Evolutionary conservation across 2,888 invertebrate genomes (phyloP), one percentile per base, ranked within the genome.

Genomic region (Trileptium ribeirensis): DNA sequence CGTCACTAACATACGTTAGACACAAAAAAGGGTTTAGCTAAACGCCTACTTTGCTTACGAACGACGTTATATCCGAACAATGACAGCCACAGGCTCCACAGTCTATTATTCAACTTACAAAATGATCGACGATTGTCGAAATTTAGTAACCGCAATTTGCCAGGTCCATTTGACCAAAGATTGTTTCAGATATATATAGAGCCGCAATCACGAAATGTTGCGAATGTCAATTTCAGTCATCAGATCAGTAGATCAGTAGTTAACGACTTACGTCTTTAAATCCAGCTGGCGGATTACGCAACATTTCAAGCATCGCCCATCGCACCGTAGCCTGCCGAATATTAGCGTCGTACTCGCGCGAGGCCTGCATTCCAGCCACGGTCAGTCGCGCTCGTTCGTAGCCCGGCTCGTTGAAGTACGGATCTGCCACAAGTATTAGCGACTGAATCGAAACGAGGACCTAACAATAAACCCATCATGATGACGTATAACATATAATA

Each of bases 281-380:
- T 90, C 95, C 95, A 67, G 94, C 93, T 88, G 94, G 94, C 1
- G 96, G 95, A 90, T 94, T 94, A 82, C 93, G 91, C 85, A 97
- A 92, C 89, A 95, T 95, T 90, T 97, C 96, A 83, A 97, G 91
- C 95, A 97, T 96, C 84, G 95, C 96, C 96, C 96, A 97, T 88
- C 95, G 93, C 84, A 95, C 95, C 85, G 95, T 95, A 15, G 96
- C 96, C 90, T 51, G 64, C 89, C 94, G 94, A 87, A 97, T 95
- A 90, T 96, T 96, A 86, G 95, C 94, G 90, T 96, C 96, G 91
- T 97, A 97, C 90, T 96, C 96, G 86, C 94, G 92, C 84, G 95
- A 95, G 88, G 94, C 95, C 89, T 94, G 93, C 85, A 93, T 94
- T 85, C 96, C 96, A 34, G 93, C 87, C n/a, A 87, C 86, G 33